A percentile compares a stretch with the other conserved stretches of the same genome.
Conservation (phyloP, 2,888 invertebrate species). For the Sialis lutaria region DNA sequence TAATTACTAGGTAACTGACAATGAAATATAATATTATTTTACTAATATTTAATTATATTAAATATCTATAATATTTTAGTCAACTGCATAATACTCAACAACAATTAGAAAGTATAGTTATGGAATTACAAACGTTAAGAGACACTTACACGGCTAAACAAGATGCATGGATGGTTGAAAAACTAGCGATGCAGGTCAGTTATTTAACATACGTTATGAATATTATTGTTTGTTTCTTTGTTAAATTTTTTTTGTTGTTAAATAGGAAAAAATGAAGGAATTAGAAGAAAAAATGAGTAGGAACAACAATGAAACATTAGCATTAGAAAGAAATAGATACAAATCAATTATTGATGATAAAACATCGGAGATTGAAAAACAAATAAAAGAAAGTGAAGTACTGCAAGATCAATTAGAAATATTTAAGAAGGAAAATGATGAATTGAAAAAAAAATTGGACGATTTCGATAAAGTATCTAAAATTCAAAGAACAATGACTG, state of each 20-base stretch:
- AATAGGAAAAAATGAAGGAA: slow-evolving; percentile 29
- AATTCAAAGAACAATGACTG: slow-evolving; percentile 59
- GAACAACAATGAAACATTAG: slow-evolving; percentile 14
- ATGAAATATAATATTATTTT: background rate
- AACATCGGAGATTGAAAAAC: slow-evolving; percentile 50
- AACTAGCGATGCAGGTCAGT: slow-evolving; percentile 44
- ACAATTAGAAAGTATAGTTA: slow-evolving; percentile 39
- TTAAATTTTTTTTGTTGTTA: no score
- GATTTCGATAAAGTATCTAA: slow-evolving; percentile 75
- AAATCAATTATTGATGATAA: slow-evolving; percentile 56
- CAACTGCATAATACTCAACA: slow-evolving; percentile 41
- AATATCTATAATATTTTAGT: slow-evolving; percentile 23
- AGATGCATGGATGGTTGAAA: slow-evolving; percentile 56
- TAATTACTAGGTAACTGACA: slow-evolving; percentile 16
- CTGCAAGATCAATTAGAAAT: slow-evolving; percentile 56
- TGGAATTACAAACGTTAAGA: slow-evolving; percentile 44
- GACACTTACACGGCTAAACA: slow-evolving; percentile 46
- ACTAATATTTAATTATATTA: background rate
- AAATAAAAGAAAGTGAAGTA: slow-evolving; percentile 47
- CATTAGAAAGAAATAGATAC: slow-evolving; percentile 46
- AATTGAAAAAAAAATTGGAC: slow-evolving; percentile 58
- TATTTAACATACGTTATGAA: background rate
- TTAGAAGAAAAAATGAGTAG: slow-evolving; percentile 16
- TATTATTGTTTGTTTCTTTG: no score
- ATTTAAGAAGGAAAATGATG: slow-evolving; percentile 60